Evolutionary conservation across 2,113 vertebrate species (phyloP), one percentile per base, ranked within the genome.

Genomic region (Tylochromis polylepis): DNA sequence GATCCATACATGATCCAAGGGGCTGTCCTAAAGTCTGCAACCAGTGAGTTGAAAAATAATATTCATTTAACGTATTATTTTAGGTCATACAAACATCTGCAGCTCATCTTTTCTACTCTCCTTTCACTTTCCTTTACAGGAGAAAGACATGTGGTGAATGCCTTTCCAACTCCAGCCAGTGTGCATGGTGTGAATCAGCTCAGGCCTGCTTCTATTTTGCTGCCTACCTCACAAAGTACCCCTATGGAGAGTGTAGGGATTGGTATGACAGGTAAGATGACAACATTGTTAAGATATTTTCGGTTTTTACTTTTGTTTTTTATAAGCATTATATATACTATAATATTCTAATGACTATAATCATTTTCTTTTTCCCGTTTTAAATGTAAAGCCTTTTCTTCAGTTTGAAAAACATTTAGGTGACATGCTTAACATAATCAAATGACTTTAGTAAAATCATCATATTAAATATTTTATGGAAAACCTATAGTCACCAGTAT

Each of bases 111-210:
- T 8, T 16, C 53, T 57, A 7, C 62, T 41, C 49, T 67, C 43
- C 7, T 31, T 14, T 60, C 4, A 57, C 84, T 80, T 81, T 87
- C 2, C 14, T 84, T 5, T n/a, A 8, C 84, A 98, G 98, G 95
- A 97, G 97, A 22, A 96, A 88, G 89, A 97, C 97, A 0, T 98
- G 98, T 79, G 95, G 94, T 1, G 97, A 98, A 81, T 98, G 98
- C 87, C 95, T 98, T 60, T 98, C 97, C 65, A 98, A 98, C 95
- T 97, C 97, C 15, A 98, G 98, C 95, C 97, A 98, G 95, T 98
- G 98, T 15, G 98, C 98, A 11, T 98, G 98, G 98, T 98, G 98
- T 91, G 97, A 98, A 93, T 98, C 98, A 2, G 97, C 98, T 11
- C 97, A 95, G 85, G 96, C 96, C 89, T 98, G 98, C 92, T 98